These are phyloP conservation scores for Lobophora halterata DNA, from an alignment of 2,888 invertebrate genomes.

Conservation along the genomic window DNA sequence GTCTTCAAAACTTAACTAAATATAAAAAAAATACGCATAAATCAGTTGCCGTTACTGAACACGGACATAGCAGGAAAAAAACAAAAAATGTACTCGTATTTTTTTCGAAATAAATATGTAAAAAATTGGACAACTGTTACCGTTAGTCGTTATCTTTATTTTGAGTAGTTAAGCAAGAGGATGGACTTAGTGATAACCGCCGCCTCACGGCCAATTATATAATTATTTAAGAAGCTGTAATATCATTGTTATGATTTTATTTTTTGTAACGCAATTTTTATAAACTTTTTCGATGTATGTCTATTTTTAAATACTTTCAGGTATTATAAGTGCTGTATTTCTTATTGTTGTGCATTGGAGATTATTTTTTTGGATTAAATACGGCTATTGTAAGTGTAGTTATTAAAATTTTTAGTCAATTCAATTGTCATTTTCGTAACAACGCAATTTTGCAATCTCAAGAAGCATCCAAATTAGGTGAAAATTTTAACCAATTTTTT, in stretches of 20 bases:
- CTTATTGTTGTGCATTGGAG: constrained; percentile 30
- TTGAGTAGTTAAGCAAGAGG: too few relatives aligned
- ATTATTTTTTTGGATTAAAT: constrained; percentile 13
- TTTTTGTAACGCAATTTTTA: constrained; percentile 49
- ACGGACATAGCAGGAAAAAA: too few relatives aligned
- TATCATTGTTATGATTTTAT: constrained; percentile 41
- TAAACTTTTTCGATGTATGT: constrained; percentile 45
- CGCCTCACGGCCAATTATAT: constrained; percentile 17
- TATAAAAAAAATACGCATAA: too few relatives aligned
- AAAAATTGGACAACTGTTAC: too few relatives aligned
- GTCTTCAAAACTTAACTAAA: too few relatives aligned
- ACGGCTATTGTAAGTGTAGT: constrained; percentile 14
- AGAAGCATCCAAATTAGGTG: background rate
- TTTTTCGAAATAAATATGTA: too few relatives aligned
- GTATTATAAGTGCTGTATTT: constrained; percentile 33
- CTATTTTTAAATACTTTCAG: constrained; percentile 32
- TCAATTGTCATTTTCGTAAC: constrained; percentile 27
- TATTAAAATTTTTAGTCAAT: constrained; percentile 37
- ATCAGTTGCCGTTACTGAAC: too few relatives aligned
- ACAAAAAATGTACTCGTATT: too few relatives aligned
- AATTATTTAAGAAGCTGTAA: constrained; percentile 36
- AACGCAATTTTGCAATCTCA: constrained; percentile 9
- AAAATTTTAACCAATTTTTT: background rate
- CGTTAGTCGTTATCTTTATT: too few relatives aligned
- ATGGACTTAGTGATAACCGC: constrained; percentile 16